Conservation (phyloP, 2,113 vertebrate species). For the Sialia sialis region DNA sequence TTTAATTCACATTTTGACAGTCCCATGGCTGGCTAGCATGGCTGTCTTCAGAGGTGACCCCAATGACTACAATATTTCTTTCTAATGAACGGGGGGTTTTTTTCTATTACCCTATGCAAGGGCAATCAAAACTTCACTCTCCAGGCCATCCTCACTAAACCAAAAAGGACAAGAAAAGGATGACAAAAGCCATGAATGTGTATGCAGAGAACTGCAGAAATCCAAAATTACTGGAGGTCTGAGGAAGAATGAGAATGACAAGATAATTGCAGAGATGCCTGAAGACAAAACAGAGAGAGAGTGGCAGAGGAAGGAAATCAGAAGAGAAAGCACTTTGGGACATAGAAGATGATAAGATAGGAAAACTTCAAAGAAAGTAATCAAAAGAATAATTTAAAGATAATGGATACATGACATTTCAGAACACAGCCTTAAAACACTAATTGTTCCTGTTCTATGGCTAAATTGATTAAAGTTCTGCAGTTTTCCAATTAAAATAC, state of each 20-base stretch:
- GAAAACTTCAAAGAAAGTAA: conserved; percentile 35
- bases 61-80: not conserved
- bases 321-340: not conserved
- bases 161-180: not conserved
- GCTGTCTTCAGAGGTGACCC: not conserved
- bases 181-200: not conserved
- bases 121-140: not conserved
- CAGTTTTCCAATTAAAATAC: not conserved
- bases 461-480: not conserved
- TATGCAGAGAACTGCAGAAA: not conserved
- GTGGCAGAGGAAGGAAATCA: not conserved
- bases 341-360: not conserved
- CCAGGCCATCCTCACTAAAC: not conserved
- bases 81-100: not conserved
- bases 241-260: not conserved
- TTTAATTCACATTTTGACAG: not conserved
- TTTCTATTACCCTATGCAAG: not conserved
- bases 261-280: not conserved
- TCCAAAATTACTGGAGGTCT: not conserved
- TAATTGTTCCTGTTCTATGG: not conserved
- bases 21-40: not conserved
- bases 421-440: not conserved
- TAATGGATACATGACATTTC: not conserved
- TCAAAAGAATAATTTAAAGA: conserved; percentile 7
- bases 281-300: not conserved